Conservation (phyloP, 1,140 invertebrate genomes). For the Neocloeon triangulifer region DNA sequence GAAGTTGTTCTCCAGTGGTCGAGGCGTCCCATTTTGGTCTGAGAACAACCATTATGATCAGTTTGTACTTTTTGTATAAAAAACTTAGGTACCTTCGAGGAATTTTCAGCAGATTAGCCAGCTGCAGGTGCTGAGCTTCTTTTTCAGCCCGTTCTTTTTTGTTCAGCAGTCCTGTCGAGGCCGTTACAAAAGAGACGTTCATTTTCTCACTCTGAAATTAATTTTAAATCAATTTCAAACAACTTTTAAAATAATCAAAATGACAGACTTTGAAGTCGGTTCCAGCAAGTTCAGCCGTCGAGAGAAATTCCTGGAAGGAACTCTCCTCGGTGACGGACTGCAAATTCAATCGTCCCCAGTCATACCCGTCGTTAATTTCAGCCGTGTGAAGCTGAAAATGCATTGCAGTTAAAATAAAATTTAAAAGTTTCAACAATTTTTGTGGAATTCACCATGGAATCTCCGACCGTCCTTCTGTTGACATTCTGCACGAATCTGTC, state of each 20-base stretch:
- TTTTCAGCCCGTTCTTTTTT: conserved; percentile 34
- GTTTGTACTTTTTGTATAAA: conserved; percentile 2
- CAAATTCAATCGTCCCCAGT: conserved; percentile 72
- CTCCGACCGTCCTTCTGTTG: conserved; percentile 31
- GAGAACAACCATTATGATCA: conserved; percentile 8
- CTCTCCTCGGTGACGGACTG: conserved; percentile 90
- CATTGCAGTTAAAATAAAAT: conserved; percentile 5
- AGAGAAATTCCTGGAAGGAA: conserved; percentile 86
- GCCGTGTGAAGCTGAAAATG: conserved; percentile 52
- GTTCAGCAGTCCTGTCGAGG: conserved; percentile 34
- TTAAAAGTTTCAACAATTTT: conserved; percentile 1
- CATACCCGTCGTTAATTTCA: conserved; percentile 71
- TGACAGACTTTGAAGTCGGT: conserved; percentile 53
- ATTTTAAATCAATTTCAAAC: background rate
- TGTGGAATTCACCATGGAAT: conserved; percentile 26
- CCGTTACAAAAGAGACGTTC: conserved; percentile 57
- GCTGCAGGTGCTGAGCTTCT: conserved; percentile 34
- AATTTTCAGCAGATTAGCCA: conserved; percentile 44
- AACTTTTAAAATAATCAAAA: background rate
- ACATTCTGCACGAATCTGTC: conserved; percentile 35
- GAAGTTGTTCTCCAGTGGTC: conserved; percentile 55
- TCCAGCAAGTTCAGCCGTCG: conserved; percentile 78
- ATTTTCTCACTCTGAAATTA: conserved; percentile 52
- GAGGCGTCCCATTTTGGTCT: conserved; percentile 60
- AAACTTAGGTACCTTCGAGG: conserved; percentile 34